Conservation (phyloP, 64 coral and sea anemone species). For the Actinia equina region DNA sequence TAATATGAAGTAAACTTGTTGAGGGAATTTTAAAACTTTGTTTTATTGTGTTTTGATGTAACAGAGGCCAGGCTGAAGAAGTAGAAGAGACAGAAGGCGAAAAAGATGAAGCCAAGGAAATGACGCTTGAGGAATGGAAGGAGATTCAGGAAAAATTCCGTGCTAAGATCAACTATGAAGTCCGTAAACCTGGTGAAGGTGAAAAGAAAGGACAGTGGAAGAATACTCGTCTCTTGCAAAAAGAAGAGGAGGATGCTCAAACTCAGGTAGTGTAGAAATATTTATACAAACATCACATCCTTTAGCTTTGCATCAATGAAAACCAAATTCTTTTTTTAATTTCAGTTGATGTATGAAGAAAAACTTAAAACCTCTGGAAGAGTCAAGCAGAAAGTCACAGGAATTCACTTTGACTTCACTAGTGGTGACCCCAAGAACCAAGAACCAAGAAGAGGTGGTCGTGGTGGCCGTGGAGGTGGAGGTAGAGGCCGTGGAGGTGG, state of each 20-base stretch:
- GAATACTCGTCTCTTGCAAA: slow-evolving; percentile 78
- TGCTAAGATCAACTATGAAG: slow-evolving; percentile 57
- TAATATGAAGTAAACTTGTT: too few species aligned
- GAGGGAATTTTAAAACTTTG: too few species aligned
- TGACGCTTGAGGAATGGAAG: slow-evolving; percentile 93
- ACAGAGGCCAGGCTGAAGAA: slow-evolving; percentile 58
- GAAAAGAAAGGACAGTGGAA: slow-evolving; percentile 99
- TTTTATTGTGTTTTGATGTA: background rate
- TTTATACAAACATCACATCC: background rate
- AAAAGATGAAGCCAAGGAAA: slow-evolving; percentile 83
- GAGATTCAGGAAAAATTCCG: slow-evolving; percentile 62
- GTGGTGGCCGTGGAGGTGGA: slow-evolving; percentile 53
- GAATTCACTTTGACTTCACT: slow-evolving; percentile 62
- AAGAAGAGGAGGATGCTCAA: slow-evolving; percentile 43
- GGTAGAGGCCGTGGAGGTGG: slow-evolving; percentile 52
- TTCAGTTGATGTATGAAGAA: slow-evolving; percentile 78
- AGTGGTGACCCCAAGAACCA: slow-evolving; percentile 23
- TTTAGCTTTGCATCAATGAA: background rate
- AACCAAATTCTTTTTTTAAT: background rate
- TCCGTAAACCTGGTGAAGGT: slow-evolving; percentile 91
- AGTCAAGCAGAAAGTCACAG: slow-evolving; percentile 82
- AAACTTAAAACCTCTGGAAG: slow-evolving; percentile 89
- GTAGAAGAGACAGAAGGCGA: slow-evolving; percentile 54
- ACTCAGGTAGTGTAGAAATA: background rate
- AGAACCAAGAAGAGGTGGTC: slow-evolving; percentile 46